Conservation (phyloP, 1,140 invertebrate genomes). For the Druon quercuslanigerum region DNA sequence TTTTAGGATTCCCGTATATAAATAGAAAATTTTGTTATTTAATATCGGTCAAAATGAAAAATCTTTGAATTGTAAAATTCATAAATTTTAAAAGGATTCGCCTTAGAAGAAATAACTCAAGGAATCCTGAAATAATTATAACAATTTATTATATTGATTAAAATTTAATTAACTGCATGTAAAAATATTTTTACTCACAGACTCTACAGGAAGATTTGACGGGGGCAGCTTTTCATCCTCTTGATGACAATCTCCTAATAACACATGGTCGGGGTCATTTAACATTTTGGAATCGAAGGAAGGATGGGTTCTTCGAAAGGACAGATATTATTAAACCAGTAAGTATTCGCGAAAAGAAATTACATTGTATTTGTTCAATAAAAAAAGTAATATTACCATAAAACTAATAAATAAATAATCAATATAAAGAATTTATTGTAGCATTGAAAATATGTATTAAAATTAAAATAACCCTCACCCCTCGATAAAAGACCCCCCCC, state of each 20-base stretch:
- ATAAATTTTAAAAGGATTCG: too few species aligned
- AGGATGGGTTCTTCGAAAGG: slow-evolving; percentile 91
- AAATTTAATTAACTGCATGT: neutral
- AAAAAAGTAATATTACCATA: neutral
- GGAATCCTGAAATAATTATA: too few species aligned
- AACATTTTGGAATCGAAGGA: slow-evolving; percentile 93
- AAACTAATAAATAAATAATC: neutral
- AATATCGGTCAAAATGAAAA: too few species aligned
- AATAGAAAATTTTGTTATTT: too few species aligned
- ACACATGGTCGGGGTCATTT: slow-evolving; percentile 95
- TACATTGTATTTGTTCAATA: neutral
- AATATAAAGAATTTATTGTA: too few species aligned
- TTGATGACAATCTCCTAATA: slow-evolving; percentile 94
- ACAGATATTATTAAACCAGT: slow-evolving; percentile 91
- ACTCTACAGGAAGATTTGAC: slow-evolving; percentile 92
- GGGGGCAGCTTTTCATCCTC: slow-evolving; percentile 93
- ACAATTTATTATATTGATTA: neutral
- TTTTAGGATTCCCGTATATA: too few species aligned
- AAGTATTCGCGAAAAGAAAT: slow-evolving; percentile 53
- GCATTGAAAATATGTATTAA: slow-evolving; percentile 11
- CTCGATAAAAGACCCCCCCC: neutral
- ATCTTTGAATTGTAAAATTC: too few species aligned
- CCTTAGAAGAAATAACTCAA: too few species aligned
- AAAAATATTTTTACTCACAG: slow-evolving; percentile 71
- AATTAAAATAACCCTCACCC: neutral